Evolutionary conservation across 2,797 vertebrate genomes (phyloP).

Genomic region (Kryptopterus vitreolus): DNA sequence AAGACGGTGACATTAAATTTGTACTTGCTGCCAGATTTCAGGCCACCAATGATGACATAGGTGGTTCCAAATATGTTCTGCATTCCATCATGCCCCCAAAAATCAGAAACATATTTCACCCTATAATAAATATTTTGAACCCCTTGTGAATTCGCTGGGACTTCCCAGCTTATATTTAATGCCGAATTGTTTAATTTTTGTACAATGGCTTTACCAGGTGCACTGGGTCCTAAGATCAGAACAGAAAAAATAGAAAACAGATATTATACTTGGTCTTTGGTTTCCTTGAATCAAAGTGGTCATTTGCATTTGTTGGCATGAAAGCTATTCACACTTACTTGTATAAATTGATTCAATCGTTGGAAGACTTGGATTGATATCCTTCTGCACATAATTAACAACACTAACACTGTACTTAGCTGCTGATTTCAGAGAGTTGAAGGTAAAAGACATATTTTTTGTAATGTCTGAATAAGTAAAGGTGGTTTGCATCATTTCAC

Average conservation of each 20-base stretch:
- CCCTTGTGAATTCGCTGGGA: rapidly evolving
- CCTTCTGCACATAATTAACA: not conserved
- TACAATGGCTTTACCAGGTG: rapidly evolving
- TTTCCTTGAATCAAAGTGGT: not conserved
- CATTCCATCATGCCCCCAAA: rapidly evolving
- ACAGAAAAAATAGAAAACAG: not conserved
- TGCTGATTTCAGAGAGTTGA: rapidly evolving
- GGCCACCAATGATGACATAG: rapidly evolving
- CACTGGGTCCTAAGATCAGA: conserved; percentile 48
- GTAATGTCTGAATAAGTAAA: rapidly evolving
- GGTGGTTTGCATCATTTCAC: not conserved
- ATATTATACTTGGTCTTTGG: not conserved
- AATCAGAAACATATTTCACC: not conserved
- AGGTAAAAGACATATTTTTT: rapidly evolving
- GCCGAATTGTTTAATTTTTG: rapidly evolving
- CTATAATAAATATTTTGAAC: rapidly evolving
- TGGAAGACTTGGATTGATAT: rapidly evolving
- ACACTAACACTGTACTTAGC: conserved; percentile 53
- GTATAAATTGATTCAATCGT: rapidly evolving
- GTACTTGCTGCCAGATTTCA: conserved; percentile 61
- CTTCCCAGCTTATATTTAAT: conserved; percentile 28
- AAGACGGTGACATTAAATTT: rapidly evolving
- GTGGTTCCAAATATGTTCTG: rapidly evolving
- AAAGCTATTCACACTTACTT: conserved; percentile 58
- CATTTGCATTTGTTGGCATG: not conserved